Percentiles rank a stretch among this genome's conserved stretches.
phyloP scores from a whole-genome alignment of 2,888 invertebrate genomes.

The Agriotes lineatus region DNA sequence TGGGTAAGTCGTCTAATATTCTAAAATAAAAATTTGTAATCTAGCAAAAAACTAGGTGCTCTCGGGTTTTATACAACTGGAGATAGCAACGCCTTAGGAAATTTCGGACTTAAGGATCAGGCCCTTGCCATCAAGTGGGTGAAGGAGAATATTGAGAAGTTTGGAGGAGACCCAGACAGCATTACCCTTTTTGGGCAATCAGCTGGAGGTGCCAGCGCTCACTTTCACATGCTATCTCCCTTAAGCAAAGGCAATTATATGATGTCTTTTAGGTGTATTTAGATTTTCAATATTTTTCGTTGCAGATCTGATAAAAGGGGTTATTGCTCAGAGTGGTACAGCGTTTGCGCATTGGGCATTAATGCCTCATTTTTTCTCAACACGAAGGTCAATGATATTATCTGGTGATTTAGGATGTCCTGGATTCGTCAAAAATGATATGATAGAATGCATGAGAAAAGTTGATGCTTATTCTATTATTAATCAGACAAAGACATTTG shows the following conservation, averaged over 20 bases:
- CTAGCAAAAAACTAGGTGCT: no score
- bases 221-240: conserved; percentile 62
- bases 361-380: conserved; percentile 6
- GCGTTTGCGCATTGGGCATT: conserved; percentile 20
- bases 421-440: conserved; percentile 65
- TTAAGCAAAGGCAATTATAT: conserved; percentile 59
- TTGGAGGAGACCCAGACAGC: conserved; percentile 57
- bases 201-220: conserved; percentile 63
- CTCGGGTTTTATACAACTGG: conserved; percentile 56
- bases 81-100: conserved; percentile 60
- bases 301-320: conserved; percentile 29
- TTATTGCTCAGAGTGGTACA: conserved; percentile 31
- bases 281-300: background rate
- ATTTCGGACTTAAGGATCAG: conserved; percentile 51
- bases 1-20: no score
- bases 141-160: conserved; percentile 49
- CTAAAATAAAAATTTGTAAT: no score
- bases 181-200: conserved; percentile 63
- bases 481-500: conserved; percentile 74
- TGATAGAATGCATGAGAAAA: conserved; percentile 74
- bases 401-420: conserved; percentile 71
- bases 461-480: conserved; percentile 75
- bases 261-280: background rate
- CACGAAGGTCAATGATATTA: conserved; percentile 1
- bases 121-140: conserved; percentile 61